phyloP scores from a whole-genome alignment of 2,797 vertebrate genomes.

The Sebastes jordani region DNA sequence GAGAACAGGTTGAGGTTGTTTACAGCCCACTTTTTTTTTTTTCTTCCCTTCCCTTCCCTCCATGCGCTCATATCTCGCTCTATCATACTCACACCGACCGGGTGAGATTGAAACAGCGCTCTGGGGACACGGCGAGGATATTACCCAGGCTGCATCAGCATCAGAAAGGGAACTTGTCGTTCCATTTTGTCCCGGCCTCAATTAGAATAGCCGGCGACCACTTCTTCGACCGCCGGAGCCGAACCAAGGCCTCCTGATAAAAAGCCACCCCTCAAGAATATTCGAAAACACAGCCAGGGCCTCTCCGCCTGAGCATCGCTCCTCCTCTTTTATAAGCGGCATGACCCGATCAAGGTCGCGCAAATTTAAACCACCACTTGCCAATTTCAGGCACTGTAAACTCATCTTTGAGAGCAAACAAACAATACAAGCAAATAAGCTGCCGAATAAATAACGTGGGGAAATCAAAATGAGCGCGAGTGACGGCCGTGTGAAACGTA shows the following conservation, averaged over 20 bases:
- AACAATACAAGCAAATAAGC: slow-evolving; percentile 30
- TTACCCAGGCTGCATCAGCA: slow-evolving; percentile 57
- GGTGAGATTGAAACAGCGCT: slow-evolving; percentile 63
- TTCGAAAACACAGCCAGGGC: slow-evolving; percentile 13
- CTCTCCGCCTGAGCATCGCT: slow-evolving; percentile 1
- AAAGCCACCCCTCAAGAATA: slow-evolving; percentile 31
- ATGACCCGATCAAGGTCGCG: slow-evolving; percentile 46
- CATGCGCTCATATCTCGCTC: slow-evolving; percentile 47
- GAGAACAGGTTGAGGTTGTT: slow-evolving; percentile 68
- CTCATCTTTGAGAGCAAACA: slow-evolving; percentile 44
- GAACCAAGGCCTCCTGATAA: slow-evolving; percentile 39
- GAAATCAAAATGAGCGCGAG: slow-evolving; percentile 27
- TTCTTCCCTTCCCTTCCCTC: neutral
- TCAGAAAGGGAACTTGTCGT: slow-evolving; percentile 16
- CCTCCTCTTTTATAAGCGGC: slow-evolving; percentile 8
- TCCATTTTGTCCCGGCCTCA: slow-evolving; percentile 54
- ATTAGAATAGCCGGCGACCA: slow-evolving; percentile 48
- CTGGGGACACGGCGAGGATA: slow-evolving; percentile 56
- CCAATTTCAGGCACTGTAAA: slow-evolving; percentile 49
- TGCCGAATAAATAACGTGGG: slow-evolving; percentile 38
- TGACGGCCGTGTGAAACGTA: slow-evolving; percentile 31
- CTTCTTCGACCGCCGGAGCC: slow-evolving; percentile 7
- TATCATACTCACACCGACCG: slow-evolving; percentile 47
- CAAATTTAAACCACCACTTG: slow-evolving; percentile 56
- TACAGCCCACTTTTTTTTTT: slow-evolving; percentile 33